phyloP scores from a whole-genome alignment of 2,888 invertebrate species.

The Nomada hirtipes region DNA sequence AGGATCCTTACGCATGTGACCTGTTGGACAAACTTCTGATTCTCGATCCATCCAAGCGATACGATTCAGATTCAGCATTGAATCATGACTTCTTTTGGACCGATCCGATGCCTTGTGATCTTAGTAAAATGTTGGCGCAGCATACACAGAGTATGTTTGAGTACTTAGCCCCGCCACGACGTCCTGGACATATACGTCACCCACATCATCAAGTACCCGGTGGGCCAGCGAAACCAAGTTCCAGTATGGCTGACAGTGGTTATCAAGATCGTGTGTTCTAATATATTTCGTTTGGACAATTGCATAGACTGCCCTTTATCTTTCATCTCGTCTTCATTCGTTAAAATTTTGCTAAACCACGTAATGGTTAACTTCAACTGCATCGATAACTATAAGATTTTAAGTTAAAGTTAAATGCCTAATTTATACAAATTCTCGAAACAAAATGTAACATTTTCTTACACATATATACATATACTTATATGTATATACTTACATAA shows the following conservation, averaged over 20 bases:
- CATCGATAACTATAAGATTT: slow-evolving; percentile 12
- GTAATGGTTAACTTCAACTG: slow-evolving; percentile 29
- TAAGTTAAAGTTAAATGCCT: slow-evolving; percentile 46
- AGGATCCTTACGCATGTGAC: slow-evolving; percentile 96
- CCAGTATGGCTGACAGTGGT: slow-evolving; percentile 91
- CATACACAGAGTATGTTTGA: slow-evolving; percentile 98
- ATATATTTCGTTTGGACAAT: slow-evolving; percentile 52
- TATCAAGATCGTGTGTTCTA: slow-evolving; percentile 95
- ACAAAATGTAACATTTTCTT: slow-evolving; percentile 51
- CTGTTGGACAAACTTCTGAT: slow-evolving; percentile 95
- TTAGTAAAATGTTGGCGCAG: slow-evolving; percentile 96
- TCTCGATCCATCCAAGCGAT: slow-evolving; percentile 95
- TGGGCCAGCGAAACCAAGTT: slow-evolving; percentile 85
- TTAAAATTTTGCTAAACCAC: slow-evolving; percentile 28
- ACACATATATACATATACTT: slow-evolving; percentile 32
- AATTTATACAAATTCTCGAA: slow-evolving; percentile 33
- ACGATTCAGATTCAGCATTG: slow-evolving; percentile 95
- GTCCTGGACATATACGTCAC: slow-evolving; percentile 89
- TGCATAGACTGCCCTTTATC: slow-evolving; percentile 28
- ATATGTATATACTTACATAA: slow-evolving; percentile 32
- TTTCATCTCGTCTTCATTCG: slow-evolving; percentile 18
- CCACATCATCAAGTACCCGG: slow-evolving; percentile 87
- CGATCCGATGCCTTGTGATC: slow-evolving; percentile 96
- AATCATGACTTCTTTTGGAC: slow-evolving; percentile 99
- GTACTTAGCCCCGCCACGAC: slow-evolving; percentile 91